Conservation (phyloP, 1,140 invertebrate genomes). For the Teleogryllus occipitalis region DNA sequence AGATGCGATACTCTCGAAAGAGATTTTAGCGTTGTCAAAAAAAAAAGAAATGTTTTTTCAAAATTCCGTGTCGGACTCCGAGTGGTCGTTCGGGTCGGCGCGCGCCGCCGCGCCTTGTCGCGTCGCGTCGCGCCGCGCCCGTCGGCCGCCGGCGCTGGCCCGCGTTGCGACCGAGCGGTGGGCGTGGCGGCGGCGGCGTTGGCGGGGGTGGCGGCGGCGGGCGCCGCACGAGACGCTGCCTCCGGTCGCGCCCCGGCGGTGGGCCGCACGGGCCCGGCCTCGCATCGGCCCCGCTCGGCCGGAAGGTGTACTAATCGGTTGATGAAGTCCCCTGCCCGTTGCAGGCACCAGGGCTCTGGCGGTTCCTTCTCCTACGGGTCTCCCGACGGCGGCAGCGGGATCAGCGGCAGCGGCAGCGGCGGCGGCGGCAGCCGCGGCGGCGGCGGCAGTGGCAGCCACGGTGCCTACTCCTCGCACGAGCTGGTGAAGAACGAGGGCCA, state of each 20-base stretch:
- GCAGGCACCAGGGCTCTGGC: slow-evolving; percentile 18
- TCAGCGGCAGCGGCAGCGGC: not conserved
- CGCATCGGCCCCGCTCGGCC: slow-evolving; percentile 8
- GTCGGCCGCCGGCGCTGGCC: no score
- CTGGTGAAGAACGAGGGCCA: not conserved
- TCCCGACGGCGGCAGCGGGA: not conserved
- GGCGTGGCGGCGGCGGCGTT: no score
- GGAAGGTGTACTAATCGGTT: slow-evolving; percentile 21
- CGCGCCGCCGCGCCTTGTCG: no score
- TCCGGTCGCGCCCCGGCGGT: not conserved
- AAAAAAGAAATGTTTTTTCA: no score
- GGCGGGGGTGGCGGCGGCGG: no score
- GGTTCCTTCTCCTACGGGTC: not conserved
- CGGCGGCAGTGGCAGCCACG: not conserved
- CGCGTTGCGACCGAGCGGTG: no score
- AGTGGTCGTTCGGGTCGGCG: no score
- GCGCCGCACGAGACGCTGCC: not conserved
- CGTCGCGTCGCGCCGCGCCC: no score
- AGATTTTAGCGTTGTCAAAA: no score
- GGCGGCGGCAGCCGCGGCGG: not conserved
- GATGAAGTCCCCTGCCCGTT: slow-evolving; percentile 21
- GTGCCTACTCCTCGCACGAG: not conserved
- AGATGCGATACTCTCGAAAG: no score
- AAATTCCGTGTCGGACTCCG: no score
- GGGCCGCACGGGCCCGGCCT: not conserved